Conservation (phyloP, 2,113 vertebrate genomes). For the Laticauda colubrina region DNA sequence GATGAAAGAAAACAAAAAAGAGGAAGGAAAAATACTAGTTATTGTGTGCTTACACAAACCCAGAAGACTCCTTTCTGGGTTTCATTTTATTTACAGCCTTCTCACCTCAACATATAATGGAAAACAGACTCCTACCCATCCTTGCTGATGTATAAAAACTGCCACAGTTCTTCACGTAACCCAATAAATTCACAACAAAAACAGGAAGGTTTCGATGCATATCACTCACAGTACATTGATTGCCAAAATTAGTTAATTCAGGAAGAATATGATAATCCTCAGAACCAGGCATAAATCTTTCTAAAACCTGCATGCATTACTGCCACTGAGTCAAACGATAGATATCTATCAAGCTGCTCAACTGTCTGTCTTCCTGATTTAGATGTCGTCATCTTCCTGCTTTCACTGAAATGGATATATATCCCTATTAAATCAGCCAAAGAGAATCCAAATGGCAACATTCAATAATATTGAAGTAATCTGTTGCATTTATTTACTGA, state of each 20-base stretch:
- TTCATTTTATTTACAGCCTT: conserved; percentile 57
- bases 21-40: background rate
- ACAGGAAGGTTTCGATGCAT: conserved; percentile 65
- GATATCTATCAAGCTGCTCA: conserved; percentile 53
- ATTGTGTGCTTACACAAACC: conserved; percentile 23
- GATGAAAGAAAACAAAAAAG: conserved; percentile 11
- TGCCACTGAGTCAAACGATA: conserved; percentile 47
- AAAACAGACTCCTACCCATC: conserved; percentile 60
- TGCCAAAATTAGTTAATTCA: conserved; percentile 76
- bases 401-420: conserved; percentile 60
- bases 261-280: conserved; percentile 64
- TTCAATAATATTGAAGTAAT: conserved; percentile 59
- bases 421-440: conserved; percentile 58
- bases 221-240: conserved; percentile 67
- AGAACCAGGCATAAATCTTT: conserved; percentile 58
- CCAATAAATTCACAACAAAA: conserved; percentile 66
- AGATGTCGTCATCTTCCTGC: conserved; percentile 50
- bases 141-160: conserved; percentile 67
- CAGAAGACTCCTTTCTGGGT: background rate
- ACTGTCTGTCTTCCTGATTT: conserved; percentile 62
- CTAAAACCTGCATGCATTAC: conserved; percentile 50
- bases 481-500: conserved; percentile 63
- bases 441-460: conserved; percentile 48
- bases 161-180: conserved; percentile 58
- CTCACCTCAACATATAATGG: conserved; percentile 46